Percentiles rank a stretch among this genome's conserved stretches.
Conservation (phyloP, 2,113 vertebrate genomes). For the Leptocoma aspasia region DNA sequence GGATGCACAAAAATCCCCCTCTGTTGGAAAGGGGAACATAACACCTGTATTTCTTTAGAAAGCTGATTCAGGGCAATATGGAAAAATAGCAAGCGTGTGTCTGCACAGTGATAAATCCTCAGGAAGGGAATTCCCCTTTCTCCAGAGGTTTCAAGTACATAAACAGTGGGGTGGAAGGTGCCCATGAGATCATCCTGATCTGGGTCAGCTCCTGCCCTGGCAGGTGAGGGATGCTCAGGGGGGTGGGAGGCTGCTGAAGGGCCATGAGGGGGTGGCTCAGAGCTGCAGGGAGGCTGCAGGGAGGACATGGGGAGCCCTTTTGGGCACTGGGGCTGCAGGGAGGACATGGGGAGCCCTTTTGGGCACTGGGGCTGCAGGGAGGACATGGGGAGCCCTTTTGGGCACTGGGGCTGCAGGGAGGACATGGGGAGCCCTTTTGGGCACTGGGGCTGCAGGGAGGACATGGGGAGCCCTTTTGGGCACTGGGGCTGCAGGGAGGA, state of each 20-base stretch:
- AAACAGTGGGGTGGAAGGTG: not conserved
- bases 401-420: too few species aligned
- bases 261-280: rapidly evolving
- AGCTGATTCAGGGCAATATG: not conserved
- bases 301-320: rapidly evolving
- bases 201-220: not conserved
- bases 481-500: too few species aligned
- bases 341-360: rapidly evolving
- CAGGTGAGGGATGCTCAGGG: not conserved
- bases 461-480: rapidly evolving
- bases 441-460: not conserved
- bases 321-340: not conserved
- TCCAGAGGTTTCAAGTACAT: not conserved
- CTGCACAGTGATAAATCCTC: not conserved
- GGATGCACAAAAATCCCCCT: not conserved
- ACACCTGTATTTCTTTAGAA: not conserved
- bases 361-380: not conserved
- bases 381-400: rapidly evolving
- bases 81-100: not conserved
- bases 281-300: not conserved
- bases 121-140: not conserved
- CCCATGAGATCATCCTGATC: not conserved
- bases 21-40: rapidly evolving
- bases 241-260: not conserved
- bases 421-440: rapidly evolving